Base-by-base conservation (phyloP, 1,140 invertebrate species). In the Drosophila sp. region DNA sequence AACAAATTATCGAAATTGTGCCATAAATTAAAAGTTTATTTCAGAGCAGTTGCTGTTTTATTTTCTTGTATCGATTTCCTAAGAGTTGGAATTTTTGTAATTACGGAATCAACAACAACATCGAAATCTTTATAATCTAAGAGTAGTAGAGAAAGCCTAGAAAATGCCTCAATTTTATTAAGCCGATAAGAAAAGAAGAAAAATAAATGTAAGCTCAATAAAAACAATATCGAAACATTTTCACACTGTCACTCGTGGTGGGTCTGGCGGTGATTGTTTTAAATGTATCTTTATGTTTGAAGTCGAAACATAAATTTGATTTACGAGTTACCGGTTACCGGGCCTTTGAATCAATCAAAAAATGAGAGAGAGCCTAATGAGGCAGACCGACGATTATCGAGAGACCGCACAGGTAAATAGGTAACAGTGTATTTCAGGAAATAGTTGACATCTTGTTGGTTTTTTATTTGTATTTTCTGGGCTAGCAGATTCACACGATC, bases 1-100 rank as follows among this genome's bases (percentile, higher is more conserved):
- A 74, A 75, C 74, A 86, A 82, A 81, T 87, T 78, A 86, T 76
- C 74, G 71, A 87, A 81, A 86, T 81, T 78, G 78, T 61, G 82
- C 80, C 81, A 84, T 86, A 86, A 86, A 86, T 87, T 87, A 78
- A 76, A 40, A 38, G 36, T 62, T 58, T 57, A 64, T 67, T 72
- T 61, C 48, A 9, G 13, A 38, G 57, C 58, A 48, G 43, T 59
- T 57, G 14, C 1, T 21, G 21, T 4, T 21, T 21, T 21, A 25
- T 40, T 46, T 41, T 51, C 43, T 65, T 27, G 32, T 53, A 72
- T 54, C 48, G 48, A 67, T 67, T 59, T 67, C 53, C 21, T 58
- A 72, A 65, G 48, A 16, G 4, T 18, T 45, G 48, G 61, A 56
- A 64, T 65, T 46, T 51, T 11, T 51, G 25, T 62, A 48, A 38